Evolutionary conservation across 2,797 vertebrate species (phyloP), one percentile per base, ranked within the genome.

Genomic region (Periparus ater): DNA sequence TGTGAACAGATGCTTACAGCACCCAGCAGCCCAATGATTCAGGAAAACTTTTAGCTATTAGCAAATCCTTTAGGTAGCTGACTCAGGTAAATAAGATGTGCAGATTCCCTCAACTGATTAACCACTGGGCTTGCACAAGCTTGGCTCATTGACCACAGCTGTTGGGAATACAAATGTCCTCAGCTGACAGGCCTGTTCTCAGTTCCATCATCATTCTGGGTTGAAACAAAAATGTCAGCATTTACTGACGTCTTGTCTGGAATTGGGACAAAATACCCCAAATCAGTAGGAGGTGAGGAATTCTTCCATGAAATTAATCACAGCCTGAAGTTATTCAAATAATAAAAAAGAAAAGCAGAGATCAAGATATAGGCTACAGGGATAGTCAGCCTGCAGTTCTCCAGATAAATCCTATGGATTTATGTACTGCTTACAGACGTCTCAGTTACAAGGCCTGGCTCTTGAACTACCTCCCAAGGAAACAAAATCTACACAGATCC

Each of bases 131-230:
- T 79, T 63, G 68, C 71, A 86, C 82, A 89, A 81, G 74, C 76
- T 93, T 96, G 95, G 77, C 53, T 96, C 79, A 65, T 19, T 90
- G 91, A 95, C 74, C 72, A 93, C 89, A 91, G 60, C 60, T 89
- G 50, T n/a, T 87, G 76, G 40, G 83, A 47, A 88, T 38, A 79
- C 13, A 42, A 42, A 71, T 85, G 77, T 85, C 93, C 89, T 97
- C 87, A 82, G 61, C 65, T 60, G 77, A 90, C 68, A 75, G 65
- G 47, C 51, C 17, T 62, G 30, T 42, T 84, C 91, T 93, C 82
- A 73, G 53, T 82, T 76, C 74, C 78, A 92, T 85, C 84, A 83
- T 72, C 2, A 0, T 68, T 90, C 62, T 53, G 87, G 71, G 76
- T 53, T 71, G 65, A 87, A 88, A 81, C 50, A 78, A 88, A 89